Base-by-base conservation (phyloP, 2,888 invertebrate genomes). In the Quadriops clusia region DNA sequence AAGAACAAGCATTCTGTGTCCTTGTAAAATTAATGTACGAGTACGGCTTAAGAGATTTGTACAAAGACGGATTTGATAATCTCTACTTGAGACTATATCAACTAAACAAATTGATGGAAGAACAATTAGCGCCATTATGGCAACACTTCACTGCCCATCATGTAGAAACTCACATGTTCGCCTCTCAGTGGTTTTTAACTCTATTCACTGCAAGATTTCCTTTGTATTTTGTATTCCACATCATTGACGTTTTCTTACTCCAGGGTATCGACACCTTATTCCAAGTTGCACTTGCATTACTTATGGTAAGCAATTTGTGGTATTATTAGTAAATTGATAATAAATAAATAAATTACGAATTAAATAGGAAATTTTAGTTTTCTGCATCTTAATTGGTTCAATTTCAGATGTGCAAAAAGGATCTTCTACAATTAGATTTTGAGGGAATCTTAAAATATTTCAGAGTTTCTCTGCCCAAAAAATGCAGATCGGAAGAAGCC, bases 181-280 rank as follows among this genome's bases (percentile, higher is more conserved):
- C 97, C 12, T 93, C 91, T 4, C 98, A 98, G 64, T 98, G 98
- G 98, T 97, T 99, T 68, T 76, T 99, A 30, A 98, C 98, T 0
- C 70, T 98, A n/a, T 99, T 93, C 66, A 98, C 98, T 2, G 97
- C 98, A 17, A 81, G 97, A 52, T 99, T 99, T 63, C 98, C 98
- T 0, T 68, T 99, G 20, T 89, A 84, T 51, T 78, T 97, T 65
- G 79, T 98, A 17, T 99, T 94, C 65, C 91, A 91, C 59, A 94
- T 98, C 32, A 71, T 99, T 37, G 98, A 99, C 58, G 79, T 98
- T 27, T 97, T 95, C 62, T 72, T 98, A 10, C 69, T 90, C 15
- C 83, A 93, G 74, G 97, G 97, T 29, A 78, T 90, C 52, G 89
- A 93, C 53, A 87, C 93, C 1, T 66, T 98, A 37, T 97, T 97